Evolutionary conservation across 2,888 invertebrate species (phyloP).

Genomic region (Melieria crassipennis): DNA sequence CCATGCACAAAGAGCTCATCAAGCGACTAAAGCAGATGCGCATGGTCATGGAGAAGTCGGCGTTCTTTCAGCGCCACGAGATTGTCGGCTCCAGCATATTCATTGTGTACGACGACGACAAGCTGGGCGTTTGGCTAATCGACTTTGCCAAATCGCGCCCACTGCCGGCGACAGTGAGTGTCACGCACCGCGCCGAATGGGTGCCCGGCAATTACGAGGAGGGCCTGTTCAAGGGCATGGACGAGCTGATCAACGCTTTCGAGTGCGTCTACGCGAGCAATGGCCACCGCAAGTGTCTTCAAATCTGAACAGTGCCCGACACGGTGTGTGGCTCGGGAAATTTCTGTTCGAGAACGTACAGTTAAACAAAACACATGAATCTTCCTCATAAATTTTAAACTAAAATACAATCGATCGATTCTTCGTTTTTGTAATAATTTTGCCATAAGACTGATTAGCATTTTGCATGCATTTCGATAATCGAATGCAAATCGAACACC

Average conservation of each 20-base stretch:
- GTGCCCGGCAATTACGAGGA: constrained; percentile 96
- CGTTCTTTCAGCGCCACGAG: constrained; percentile 88
- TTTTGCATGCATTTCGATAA: constrained; percentile 23
- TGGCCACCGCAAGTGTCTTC: constrained; percentile 51
- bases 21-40: constrained; percentile 81
- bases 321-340: neutral
- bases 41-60: constrained; percentile 81
- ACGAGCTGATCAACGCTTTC: constrained; percentile 84
- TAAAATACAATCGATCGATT: neutral
- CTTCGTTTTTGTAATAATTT: constrained; percentile 17
- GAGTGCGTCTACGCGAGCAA: constrained; percentile 61
- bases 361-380: neutral
- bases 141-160: constrained; percentile 94
- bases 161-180: constrained; percentile 74
- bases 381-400: neutral
- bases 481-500: neutral
- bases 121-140: constrained; percentile 94
- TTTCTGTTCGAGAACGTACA: neutral
- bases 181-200: constrained; percentile 88
- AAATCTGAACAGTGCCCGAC: constrained; percentile 47
- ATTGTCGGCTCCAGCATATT: constrained; percentile 94
- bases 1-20: constrained; percentile 73
- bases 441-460: constrained; percentile 35
- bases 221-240: constrained; percentile 91
- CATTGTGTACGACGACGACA: constrained; percentile 89